Conservation (phyloP, 2,797 vertebrate genomes). For the Myotis planiceps region DNA sequence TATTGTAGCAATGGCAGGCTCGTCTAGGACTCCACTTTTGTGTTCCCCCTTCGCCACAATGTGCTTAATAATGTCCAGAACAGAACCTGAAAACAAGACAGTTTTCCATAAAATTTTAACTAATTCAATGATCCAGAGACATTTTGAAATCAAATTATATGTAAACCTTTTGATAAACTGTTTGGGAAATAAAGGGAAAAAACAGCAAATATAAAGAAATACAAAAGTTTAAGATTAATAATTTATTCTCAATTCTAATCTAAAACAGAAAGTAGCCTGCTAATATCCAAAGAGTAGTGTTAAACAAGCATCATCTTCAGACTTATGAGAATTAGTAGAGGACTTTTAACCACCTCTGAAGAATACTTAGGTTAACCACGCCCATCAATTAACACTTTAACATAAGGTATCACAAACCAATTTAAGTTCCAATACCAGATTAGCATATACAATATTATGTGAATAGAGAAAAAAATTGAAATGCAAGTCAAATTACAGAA, state of each 20-base stretch:
- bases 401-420: neutral
- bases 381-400: neutral
- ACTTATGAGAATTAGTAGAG: neutral
- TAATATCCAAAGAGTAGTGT: neutral
- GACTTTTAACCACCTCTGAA: neutral
- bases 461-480: neutral
- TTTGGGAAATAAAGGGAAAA: neutral
- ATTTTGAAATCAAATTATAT: neutral
- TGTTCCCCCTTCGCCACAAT: constrained; percentile 97
- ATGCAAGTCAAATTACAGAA: neutral
- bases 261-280: constrained; percentile 31
- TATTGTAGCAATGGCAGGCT: constrained; percentile 96
- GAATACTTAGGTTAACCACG: neutral
- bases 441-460: neutral
- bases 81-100: constrained; percentile 90
- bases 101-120: neutral
- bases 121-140: neutral
- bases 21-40: constrained; percentile 96
- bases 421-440: neutral
- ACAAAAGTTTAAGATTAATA: neutral
- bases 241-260: neutral
- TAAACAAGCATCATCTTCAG: neutral
- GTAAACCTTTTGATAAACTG: constrained; percentile 8
- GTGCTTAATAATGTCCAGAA: constrained; percentile 98
- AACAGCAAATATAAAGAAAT: neutral